Conservation (phyloP, 2,797 vertebrate genomes). For the Cetoscarus ocellatus region DNA sequence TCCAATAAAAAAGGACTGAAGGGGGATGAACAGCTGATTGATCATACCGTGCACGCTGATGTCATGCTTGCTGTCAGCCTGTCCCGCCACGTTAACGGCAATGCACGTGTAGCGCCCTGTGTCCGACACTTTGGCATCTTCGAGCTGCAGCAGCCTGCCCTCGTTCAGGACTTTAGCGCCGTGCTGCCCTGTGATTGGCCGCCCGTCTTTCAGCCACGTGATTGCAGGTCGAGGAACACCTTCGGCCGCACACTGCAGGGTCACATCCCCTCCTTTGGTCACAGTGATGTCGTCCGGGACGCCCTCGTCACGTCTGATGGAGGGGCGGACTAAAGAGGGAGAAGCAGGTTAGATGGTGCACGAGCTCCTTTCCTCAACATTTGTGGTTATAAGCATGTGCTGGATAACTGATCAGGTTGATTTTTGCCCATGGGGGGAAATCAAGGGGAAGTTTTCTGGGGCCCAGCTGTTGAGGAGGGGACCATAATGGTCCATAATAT, state of each 20-base stretch:
- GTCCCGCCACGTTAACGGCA: conserved; percentile 92
- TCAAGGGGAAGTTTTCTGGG: no score
- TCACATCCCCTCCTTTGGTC: conserved; percentile 85
- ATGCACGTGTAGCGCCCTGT: conserved; percentile 94
- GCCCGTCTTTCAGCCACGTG: conserved; percentile 94
- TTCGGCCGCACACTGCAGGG: conserved; percentile 88
- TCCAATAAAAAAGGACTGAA: background rate
- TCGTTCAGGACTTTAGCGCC: conserved; percentile 82
- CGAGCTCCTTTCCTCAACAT: conserved; percentile 5
- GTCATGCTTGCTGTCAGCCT: conserved; percentile 91
- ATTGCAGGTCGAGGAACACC: conserved; percentile 90
- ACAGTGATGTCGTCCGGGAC: conserved; percentile 78
- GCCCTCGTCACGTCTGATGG: conserved; percentile 80
- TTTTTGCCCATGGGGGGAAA: no score
- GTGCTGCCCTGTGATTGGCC: conserved; percentile 74
- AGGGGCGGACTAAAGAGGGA: conserved; percentile 88
- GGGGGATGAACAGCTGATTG: background rate
- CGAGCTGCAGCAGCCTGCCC: conserved; percentile 86
- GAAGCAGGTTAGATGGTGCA: conserved; percentile 35
- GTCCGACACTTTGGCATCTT: conserved; percentile 86
- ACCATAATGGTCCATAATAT: no score
- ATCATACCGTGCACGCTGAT: conserved; percentile 92
- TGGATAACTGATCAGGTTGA: no score
- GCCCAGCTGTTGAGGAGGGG: no score
- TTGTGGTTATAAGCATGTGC: no score